Evolutionary conservation across 2,797 vertebrate genomes (phyloP), one percentile per base, ranked within the genome.

Genomic region (Tapera naevia): DNA sequence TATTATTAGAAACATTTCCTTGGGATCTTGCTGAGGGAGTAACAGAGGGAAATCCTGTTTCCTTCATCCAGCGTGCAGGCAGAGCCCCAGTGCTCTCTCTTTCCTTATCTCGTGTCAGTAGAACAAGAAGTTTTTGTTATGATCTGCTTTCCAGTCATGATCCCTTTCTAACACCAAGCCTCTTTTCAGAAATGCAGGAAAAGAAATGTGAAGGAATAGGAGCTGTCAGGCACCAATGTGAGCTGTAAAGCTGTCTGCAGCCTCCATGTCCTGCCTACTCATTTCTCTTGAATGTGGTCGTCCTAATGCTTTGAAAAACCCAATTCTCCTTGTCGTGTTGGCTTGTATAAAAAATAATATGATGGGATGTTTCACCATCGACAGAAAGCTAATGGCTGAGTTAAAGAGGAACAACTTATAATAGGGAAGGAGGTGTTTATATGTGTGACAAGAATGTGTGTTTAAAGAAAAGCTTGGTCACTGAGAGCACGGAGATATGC

Each of bases 1-100:
- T 97, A 96, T 97, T 97, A 96, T 97, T 96, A 96, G 97, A 97
- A 97, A 96, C 96, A 41, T 96, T 97, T 97, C 97, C 97, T 96
- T 96, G 97, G 95, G 97, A 96, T 97, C 96, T 94, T 96, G 94
- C 94, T 96, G 80, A 57, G 93, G 91, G 94, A 93, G 92, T 91
- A 96, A 92, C 88, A 96, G 93, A 94, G 97, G 97, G 96, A 97
- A 97, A 97, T 97, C 94, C 97, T 96, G 95, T 96, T 97, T 98
- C 97, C 96, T 97, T 74, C 85, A 35, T 88, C 72, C 62, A 66
- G 79, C 71, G 76, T 71, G 80, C 92, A 93, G 95, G 92, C 89
- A 5, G 9, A 93, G 87, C 90, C 86, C 54, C 81, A 61, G 70
- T 43, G 69, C 50, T 92, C 95, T 51, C 86, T 95, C 95, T 41